phyloP scores from a whole-genome alignment of 2,797 vertebrate genomes.

The Steatocranus sp. region DNA sequence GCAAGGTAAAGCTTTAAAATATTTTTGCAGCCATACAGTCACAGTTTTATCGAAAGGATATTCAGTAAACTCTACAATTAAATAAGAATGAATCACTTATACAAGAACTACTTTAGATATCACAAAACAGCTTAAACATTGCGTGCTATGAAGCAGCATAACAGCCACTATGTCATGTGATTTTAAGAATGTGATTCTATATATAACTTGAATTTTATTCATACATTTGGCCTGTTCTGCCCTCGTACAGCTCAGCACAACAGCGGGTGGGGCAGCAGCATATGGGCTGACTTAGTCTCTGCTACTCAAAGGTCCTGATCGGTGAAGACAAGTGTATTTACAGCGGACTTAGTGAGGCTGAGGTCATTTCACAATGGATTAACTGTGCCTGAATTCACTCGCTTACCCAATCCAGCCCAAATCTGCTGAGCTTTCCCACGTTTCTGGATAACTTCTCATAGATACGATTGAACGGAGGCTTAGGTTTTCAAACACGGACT shows the following conservation, averaged over 20 bases:
- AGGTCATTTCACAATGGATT: slow-evolving; percentile 44
- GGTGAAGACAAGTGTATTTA: slow-evolving; percentile 36
- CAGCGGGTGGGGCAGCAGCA: slow-evolving; percentile 1
- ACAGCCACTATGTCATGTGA: background rate
- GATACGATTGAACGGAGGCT: background rate
- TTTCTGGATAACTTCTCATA: background rate
- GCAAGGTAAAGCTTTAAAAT: background rate
- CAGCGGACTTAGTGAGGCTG: slow-evolving; percentile 25
- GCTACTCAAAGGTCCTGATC: background rate
- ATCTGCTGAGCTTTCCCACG: background rate
- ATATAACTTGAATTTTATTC: background rate
- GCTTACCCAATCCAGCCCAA: background rate
- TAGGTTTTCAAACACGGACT: fast-evolving
- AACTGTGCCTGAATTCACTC: slow-evolving; percentile 13
- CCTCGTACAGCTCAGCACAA: background rate
- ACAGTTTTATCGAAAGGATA: background rate
- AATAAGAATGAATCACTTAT: background rate
- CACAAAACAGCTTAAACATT: background rate
- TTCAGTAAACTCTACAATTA: background rate
- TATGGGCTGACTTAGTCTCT: slow-evolving; percentile 8
- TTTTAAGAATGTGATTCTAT: background rate
- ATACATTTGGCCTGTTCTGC: background rate
- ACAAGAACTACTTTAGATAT: fast-evolving
- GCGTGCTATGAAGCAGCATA: fast-evolving
- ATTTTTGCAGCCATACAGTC: fast-evolving